These are phyloP conservation scores for Syndactyla subalaris DNA, from an alignment of 2,797 vertebrate species.

Conservation along the genomic window DNA sequence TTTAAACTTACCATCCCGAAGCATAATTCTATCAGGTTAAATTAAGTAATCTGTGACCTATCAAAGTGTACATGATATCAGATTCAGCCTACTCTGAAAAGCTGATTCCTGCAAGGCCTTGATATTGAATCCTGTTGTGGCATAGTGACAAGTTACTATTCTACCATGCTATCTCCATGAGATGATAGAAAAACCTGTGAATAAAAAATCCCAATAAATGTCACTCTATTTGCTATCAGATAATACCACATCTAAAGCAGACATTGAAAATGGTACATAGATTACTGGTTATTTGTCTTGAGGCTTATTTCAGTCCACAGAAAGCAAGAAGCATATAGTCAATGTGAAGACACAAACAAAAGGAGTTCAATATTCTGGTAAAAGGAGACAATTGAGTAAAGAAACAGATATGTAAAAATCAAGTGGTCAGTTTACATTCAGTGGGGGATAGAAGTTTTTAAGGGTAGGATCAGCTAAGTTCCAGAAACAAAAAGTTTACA, in stretches of 20 bases:
- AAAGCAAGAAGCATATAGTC: neutral
- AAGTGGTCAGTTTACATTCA: slow-evolving; percentile 8
- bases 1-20: neutral
- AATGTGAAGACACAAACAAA: neutral
- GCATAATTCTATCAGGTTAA: neutral
- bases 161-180: neutral
- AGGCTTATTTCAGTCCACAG: neutral
- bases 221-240: neutral
- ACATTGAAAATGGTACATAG: neutral
- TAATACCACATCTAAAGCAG: neutral
- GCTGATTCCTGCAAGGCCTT: neutral
- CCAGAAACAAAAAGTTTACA: neutral
- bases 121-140: neutral
- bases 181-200: neutral
- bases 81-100: neutral
- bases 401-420: neutral
- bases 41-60: neutral
- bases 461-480: neutral
- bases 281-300: neutral
- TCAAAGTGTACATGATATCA: neutral
- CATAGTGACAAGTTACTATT: neutral
- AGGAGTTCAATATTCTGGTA: neutral
- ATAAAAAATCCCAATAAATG: neutral
- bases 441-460: neutral
- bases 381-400: neutral